Conservation (phyloP, 1,140 invertebrate species). For the Leguminivora glycinivorella region DNA sequence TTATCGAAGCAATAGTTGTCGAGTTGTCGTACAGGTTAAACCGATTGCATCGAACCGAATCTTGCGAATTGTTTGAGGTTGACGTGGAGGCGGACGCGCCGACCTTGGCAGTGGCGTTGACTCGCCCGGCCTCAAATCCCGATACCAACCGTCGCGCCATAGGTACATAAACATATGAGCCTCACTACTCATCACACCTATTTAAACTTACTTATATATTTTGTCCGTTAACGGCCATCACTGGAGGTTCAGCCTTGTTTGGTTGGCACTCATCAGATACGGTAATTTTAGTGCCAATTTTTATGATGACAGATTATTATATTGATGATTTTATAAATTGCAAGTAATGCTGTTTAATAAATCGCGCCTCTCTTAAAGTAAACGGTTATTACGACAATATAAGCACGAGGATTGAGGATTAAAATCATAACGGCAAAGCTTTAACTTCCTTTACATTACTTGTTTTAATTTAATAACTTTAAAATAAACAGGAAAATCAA, state of each 20-base stretch:
- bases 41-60: slow-evolving; percentile 45
- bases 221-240: neutral
- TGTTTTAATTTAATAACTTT: neutral
- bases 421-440: neutral
- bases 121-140: slow-evolving; percentile 63
- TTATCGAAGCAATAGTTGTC: slow-evolving; percentile 32
- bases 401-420: too few species aligned
- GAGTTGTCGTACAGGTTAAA: slow-evolving; percentile 30
- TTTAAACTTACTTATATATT: neutral
- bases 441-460: too few species aligned
- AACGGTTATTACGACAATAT: neutral
- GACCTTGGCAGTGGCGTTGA: slow-evolving; percentile 74
- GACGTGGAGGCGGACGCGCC: slow-evolving; percentile 46
- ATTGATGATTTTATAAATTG: neutral
- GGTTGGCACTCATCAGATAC: too few species aligned
- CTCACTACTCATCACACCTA: neutral
- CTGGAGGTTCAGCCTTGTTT: neutral
- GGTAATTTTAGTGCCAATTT: too few species aligned
- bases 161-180: slow-evolving; percentile 5
- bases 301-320: neutral
- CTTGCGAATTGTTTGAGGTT: slow-evolving; percentile 49
- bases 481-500: slow-evolving; percentile 27
- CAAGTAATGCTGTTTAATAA: slow-evolving; percentile 5
- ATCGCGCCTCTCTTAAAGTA: neutral
- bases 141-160: slow-evolving; percentile 44